Evolutionary conservation across 2,797 vertebrate species (phyloP), one percentile per base, ranked within the genome.

Genomic region (Anguilla megastoma): DNA sequence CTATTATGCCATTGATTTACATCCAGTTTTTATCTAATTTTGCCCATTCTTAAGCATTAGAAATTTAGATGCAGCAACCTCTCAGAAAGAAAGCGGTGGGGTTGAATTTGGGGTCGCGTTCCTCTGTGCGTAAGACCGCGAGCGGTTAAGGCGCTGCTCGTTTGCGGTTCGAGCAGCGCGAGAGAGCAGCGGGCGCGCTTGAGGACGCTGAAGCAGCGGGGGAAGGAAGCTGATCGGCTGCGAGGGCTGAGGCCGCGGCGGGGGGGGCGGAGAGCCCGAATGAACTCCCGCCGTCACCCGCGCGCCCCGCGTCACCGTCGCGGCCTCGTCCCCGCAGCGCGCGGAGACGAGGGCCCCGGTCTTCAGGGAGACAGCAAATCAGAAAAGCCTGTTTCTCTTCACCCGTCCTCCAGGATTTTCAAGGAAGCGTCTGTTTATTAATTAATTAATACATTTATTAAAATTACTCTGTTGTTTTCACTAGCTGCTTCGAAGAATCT

Each of bases 11-110:
- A 74, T 74, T 74, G 69, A 74, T 74, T 74, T 12, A 27, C 69
- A 33, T 74, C 69, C 69, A 66, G 9, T 66, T 74, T 84, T 27
- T 56, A 84, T 84, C 3, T 21, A 56, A 84, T 84, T 56, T 54
- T 30, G 12, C 6, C 16, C n/a, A 48, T 50, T 84, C 48, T 52
- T 84, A 56, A 56, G 82, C 50, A 54, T 12, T 7, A 14, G 0
- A 27, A 27, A 56, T 27, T 9, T 74, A 27, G 10, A 54, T 82
- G 79, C 41, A 48, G 69, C 69, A 2, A 33, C 9, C 8, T 30
- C 30, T 2, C 12, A 24, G 3, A 33, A 30, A 27, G 5, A 9
- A 74, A 33, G 5, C 21, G n/a, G 21, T 66, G 6, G 3, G 10
- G 69, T 9, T 33, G n/a, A 33, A 14, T 74, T 30, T 0, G 3